Conservation (phyloP, 2,113 vertebrate species). For the Xyrauchen texanus region DNA sequence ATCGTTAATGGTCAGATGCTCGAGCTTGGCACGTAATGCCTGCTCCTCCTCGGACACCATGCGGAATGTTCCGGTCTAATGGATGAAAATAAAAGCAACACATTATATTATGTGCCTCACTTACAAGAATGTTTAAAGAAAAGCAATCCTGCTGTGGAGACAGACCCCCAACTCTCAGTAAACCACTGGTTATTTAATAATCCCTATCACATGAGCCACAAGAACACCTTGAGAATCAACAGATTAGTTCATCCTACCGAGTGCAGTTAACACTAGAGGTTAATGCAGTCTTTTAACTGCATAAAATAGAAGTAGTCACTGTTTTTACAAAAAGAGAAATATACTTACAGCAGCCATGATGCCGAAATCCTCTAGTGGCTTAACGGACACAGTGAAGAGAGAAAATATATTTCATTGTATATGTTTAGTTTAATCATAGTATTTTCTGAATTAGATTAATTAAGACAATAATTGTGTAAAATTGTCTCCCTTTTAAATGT, state of each 20-base stretch:
- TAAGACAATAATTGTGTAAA: no score
- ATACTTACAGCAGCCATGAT: conserved; percentile 78
- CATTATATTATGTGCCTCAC: not conserved
- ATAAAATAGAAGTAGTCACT: not conserved
- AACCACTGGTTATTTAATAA: conserved; percentile 49
- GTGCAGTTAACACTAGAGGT: conserved; percentile 51
- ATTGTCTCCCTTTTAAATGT: no score
- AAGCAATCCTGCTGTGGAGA: not conserved
- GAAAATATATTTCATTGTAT: not conserved
- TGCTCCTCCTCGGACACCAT: conserved; percentile 93
- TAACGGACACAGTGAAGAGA: not conserved
- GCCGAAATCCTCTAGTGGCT: conserved; percentile 48
- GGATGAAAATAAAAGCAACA: not conserved
- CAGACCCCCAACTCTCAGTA: not conserved
- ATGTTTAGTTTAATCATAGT: no score
- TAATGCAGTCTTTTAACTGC: not conserved
- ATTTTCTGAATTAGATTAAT: no score
- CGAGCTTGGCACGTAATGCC: conserved; percentile 86
- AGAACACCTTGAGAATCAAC: conserved; percentile 56
- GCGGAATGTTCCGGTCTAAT: conserved; percentile 88
- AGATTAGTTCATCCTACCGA: conserved; percentile 57
- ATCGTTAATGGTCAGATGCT: conserved; percentile 90
- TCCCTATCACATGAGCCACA: conserved; percentile 66
- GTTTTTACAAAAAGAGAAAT: not conserved
- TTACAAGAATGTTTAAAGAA: not conserved